Evolutionary conservation across 1,140 invertebrate species (phyloP).

Genomic region (Pectinophora gossypiella): DNA sequence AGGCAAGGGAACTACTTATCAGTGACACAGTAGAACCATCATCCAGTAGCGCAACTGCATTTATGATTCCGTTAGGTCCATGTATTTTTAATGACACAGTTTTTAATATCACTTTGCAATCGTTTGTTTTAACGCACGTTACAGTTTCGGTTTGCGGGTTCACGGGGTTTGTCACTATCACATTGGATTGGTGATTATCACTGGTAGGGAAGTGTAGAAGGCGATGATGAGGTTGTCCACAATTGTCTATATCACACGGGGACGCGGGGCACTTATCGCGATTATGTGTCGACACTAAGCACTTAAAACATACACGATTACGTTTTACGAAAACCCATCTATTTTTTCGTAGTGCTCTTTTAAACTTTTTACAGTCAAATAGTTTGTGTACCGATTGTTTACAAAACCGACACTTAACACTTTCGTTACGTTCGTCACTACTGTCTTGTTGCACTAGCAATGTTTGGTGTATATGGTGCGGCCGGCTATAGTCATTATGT

Average conservation of each 20-base stretch:
- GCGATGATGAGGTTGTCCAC: conserved; percentile 9
- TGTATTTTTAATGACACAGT: background rate
- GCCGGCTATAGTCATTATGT: background rate
- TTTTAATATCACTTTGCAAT: background rate
- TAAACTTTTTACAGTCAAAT: conserved; percentile 1
- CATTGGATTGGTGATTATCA: background rate
- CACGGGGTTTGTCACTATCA: background rate
- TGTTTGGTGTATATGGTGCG: background rate
- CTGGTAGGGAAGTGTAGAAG: conserved; percentile 7
- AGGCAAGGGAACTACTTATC: background rate
- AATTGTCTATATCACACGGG: conserved; percentile 7
- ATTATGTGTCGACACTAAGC: background rate
- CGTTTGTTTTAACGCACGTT: background rate
- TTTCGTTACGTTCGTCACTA: background rate
- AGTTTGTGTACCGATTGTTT: background rate
- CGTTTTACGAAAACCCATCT: conserved; percentile 3
- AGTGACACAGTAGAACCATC: background rate
- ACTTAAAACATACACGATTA: conserved; percentile 3
- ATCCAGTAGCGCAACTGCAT: background rate
- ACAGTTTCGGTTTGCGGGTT: background rate
- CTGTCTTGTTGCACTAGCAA: no score
- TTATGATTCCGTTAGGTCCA: background rate
- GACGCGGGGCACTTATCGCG: background rate
- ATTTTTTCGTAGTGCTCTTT: conserved; percentile 6
- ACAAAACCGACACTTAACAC: conserved; percentile 6